Evolutionary conservation across 2,888 invertebrate species (phyloP), one percentile per base, ranked within the genome.

Genomic region (Drosophila diplacantha): DNA sequence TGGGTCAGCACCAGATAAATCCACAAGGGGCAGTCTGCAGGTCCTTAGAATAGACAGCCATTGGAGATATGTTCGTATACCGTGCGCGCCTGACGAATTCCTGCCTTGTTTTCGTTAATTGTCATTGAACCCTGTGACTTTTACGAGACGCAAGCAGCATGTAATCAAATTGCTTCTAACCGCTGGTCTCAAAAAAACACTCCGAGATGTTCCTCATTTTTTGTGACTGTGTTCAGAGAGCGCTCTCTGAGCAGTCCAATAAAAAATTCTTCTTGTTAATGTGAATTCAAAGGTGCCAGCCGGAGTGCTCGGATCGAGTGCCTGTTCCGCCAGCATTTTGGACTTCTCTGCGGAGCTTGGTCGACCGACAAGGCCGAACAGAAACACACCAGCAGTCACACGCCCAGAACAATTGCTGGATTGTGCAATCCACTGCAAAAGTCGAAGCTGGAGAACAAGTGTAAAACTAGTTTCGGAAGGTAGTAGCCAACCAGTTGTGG

Each of bases 61-160:
- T 3, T 6, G 26, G 3, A 18, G 14, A 29, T 4, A 1, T 9
- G 9, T 38, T 38, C 3, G 43, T 16, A 12, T 16, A 3, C 16
- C 11, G 16, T 0, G 12, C 29, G 11, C 11, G 18, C 12, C 44
- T 11, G 11, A 26, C 12, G 18, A 31, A 46, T 47, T 32, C n/a
- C 9, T 3, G 32, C 2, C 14, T 22, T 5, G 47, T 11, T 20
- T 47, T 56, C 37, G 39, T 46, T 62, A 57, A 63, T 68, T 74
- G 64, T 7, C 39, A 49, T 73, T 73, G 75, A 75, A 75, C 75
- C 68, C 53, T 72, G 22, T 58, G 63, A 72, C 71, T 54, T 52
- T 50, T 52, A 63, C 49, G 66, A 68, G 37, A 65, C 57, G 64
- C 72, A 54, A 75, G 66, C 11, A 49, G 34, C n/a, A n/a, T 37